Base-by-base conservation (phyloP, 1,140 invertebrate species). In the Bombus cullumanus region DNA sequence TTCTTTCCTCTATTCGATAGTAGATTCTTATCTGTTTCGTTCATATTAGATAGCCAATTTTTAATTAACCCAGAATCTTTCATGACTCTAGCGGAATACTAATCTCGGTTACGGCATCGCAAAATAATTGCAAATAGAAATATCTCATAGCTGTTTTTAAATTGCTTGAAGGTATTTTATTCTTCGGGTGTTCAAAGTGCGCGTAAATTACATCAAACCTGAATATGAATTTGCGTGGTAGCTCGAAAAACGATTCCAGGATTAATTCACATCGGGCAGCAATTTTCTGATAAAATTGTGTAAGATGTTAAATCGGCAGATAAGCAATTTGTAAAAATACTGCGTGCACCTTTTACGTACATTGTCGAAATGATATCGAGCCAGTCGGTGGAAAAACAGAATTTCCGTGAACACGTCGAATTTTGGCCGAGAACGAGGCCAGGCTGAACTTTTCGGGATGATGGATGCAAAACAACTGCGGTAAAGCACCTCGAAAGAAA, bases 391-490 rank as follows among this genome's bases (percentile, higher is more conserved):
- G 34, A 37, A 53, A 57, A 53, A 83, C 73, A 47, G 43, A 83
- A 69, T 76, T 68, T 18, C 41, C 47, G 47, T 22, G 47, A 53
- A 53, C 18, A 53, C 47, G 31, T 41, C 5, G 59, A n/a, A 18
- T 77, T 83, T 83, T 83, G 62, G 62, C 73, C 73, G 31, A 31
- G 71, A 66, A 39, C 39, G 41, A 47, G 59, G 34, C 47, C 68
- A 34, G 39, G 66, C 53, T 31, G 69, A 75, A 83, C 80, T 83
- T 66, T 31, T 39, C 22, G 64, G 75, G 22, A 78, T 85, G 86
- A 88, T 85, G 81, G 39, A 85, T 76, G 77, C 81, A 76, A 85
- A 59, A 71, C 73, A 88, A 89, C 82, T 22, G 78, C 31, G 69
- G 41, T 66, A 22, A 13, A 59, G 37, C 18, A 59, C 1, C 2